Base-by-base conservation (phyloP, 2,113 vertebrate genomes). In the Empidonax traillii region DNA sequence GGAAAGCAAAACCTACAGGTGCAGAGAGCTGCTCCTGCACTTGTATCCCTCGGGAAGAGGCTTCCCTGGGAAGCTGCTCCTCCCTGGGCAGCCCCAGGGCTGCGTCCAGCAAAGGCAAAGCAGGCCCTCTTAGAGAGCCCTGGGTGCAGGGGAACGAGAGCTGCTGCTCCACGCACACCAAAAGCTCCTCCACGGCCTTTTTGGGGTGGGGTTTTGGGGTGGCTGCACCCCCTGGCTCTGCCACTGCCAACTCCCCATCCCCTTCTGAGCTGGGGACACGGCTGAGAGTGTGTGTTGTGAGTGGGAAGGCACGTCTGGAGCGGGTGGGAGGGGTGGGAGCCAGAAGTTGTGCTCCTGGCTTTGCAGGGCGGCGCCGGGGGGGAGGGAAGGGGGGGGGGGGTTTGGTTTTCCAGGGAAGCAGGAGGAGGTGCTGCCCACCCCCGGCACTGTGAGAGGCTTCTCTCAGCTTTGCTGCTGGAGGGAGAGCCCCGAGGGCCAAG, bases 401-500 rank as follows among this genome's bases (percentile, higher is more conserved):
- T 14, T 4, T n/a, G 33, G 8, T 77, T 33, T 65, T 68, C 69
- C 80, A 13, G 3, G 83, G 19, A 21, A 91, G 68, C 35, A 3
- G 87, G 65, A 33, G 3, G 28, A 81, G 77, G 52, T 67, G 78
- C 78, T 84, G 67, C 58, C 31, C 56, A 19, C 0, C 56, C 24
- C 0, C 8, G 14, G 49, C 14, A 56, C 41, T 49, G 66, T 67
- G 23, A 66, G n/a, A 51, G 16, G 18, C 52, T 81, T 39, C 25
- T 61, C 75, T 88, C 83, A 52, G 75, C 88, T 93, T 80, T 69
- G 62, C 31, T 76, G 72, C 72, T 39, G 58, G 3, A 41, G 92
- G 78, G 44, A 56, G 39, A 49, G 39, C 62, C 81, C 23, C 4
- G 86, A 91, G 89, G 94, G 86, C 92, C 95, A 95, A 97, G 94